phyloP scores from a whole-genome alignment of 2,797 vertebrate species.

The Phataginus tetradactyla region DNA sequence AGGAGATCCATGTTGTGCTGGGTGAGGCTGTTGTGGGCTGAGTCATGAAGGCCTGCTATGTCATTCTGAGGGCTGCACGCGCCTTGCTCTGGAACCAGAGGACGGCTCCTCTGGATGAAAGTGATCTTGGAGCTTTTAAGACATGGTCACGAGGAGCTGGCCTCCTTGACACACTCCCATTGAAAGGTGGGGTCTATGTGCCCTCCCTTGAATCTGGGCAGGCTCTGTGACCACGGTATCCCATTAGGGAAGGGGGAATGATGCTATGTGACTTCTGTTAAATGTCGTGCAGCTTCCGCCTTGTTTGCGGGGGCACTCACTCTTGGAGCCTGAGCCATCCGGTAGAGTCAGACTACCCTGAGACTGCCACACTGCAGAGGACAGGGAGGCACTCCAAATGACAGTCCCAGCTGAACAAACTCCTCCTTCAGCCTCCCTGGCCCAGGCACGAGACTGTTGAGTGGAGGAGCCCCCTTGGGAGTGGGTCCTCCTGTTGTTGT shows the following conservation, averaged over 20 bases:
- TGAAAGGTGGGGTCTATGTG: neutral
- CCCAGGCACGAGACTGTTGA: neutral
- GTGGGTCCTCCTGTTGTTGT: neutral
- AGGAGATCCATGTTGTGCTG: neutral
- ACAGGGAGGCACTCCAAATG: neutral
- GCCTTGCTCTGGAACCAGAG: no score
- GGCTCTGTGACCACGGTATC: neutral
- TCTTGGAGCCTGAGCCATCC: neutral
- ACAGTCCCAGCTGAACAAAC: neutral
- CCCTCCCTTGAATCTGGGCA: neutral
- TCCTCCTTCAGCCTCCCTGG: neutral
- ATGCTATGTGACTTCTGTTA: neutral
- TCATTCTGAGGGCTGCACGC: neutral
- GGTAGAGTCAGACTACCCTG: neutral
- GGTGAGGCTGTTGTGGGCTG: neutral
- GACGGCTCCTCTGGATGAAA: neutral
- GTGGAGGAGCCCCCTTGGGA: neutral
- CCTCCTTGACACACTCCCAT: neutral
- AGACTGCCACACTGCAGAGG: neutral
- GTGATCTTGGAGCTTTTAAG: neutral
- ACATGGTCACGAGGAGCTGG: neutral
- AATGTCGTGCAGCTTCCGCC: neutral
- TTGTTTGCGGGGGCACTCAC: neutral
- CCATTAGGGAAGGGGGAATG: neutral
- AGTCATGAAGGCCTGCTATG: neutral